These are phyloP conservation scores for Rallus limicola DNA, from an alignment of 2,113 vertebrate genomes.

Conservation along the genomic window DNA sequence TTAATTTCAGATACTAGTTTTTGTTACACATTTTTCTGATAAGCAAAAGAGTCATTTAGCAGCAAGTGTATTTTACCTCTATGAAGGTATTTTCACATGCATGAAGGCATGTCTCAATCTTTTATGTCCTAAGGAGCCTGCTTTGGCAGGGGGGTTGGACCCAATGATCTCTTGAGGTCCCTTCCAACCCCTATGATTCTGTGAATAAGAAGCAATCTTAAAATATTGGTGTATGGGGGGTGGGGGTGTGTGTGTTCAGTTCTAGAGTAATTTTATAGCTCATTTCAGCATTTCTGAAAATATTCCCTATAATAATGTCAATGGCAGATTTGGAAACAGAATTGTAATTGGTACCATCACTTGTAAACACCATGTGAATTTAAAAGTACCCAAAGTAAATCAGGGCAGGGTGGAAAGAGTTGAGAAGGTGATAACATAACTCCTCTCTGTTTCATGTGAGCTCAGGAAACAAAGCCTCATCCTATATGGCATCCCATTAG, in stretches of 20 bases:
- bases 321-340: background rate
- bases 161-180: too few species aligned
- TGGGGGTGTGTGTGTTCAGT: background rate
- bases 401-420: background rate
- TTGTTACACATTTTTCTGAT: background rate
- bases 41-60: background rate
- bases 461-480: background rate
- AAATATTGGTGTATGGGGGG: background rate
- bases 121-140: too few species aligned
- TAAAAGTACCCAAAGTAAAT: background rate
- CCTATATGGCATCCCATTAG: background rate
- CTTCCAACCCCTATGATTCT: too few species aligned
- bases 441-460: background rate
- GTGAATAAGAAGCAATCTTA: background rate
- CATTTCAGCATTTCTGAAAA: background rate
- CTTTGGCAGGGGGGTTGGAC: too few species aligned
- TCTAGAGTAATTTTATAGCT: background rate
- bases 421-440: background rate
- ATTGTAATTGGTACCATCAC: background rate
- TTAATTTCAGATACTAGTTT: background rate
- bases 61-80: background rate
- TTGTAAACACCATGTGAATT: background rate
- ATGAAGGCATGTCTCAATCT: background rate
- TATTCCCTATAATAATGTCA: background rate
- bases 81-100: background rate